Percentiles rank a stretch among this genome's conserved stretches.
Conservation (phyloP, 2,888 invertebrate genomes). For the Synergus gifuensis region DNA sequence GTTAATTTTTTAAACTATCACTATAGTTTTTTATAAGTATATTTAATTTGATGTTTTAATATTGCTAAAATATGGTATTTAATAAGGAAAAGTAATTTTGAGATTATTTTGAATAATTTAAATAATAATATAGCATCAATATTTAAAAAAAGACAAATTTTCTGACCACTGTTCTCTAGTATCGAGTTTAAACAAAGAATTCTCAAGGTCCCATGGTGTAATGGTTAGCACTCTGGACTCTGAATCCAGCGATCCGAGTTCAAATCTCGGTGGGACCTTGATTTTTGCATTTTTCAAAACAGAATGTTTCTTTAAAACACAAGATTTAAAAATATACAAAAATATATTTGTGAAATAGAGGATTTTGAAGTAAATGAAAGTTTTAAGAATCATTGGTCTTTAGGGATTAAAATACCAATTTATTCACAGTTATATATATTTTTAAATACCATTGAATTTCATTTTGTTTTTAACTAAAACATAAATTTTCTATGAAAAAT, state of each 20-base stretch:
- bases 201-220: constrained; percentile 84
- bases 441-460: too few relatives aligned
- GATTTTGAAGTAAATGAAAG: too few relatives aligned
- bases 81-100: neutral
- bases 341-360: too few relatives aligned
- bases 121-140: neutral
- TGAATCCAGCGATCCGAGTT: constrained; percentile 90
- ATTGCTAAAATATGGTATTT: neutral
- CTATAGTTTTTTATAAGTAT: neutral
- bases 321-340: too few relatives aligned
- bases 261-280: constrained; percentile 87
- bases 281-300: neutral
- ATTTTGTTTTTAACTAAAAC: too few relatives aligned
- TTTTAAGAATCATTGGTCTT: too few relatives aligned
- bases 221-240: constrained; percentile 90
- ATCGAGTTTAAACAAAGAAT: accelerated
- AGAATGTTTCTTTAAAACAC: too few relatives aligned
- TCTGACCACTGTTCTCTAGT: neutral
- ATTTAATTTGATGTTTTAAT: neutral
- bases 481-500: too few relatives aligned
- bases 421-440: too few relatives aligned
- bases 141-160: neutral
- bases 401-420: too few relatives aligned
- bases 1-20: neutral
- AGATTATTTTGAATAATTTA: neutral